Conservation (phyloP, 2,113 vertebrate genomes). For the Cromileptes altivelis region DNA sequence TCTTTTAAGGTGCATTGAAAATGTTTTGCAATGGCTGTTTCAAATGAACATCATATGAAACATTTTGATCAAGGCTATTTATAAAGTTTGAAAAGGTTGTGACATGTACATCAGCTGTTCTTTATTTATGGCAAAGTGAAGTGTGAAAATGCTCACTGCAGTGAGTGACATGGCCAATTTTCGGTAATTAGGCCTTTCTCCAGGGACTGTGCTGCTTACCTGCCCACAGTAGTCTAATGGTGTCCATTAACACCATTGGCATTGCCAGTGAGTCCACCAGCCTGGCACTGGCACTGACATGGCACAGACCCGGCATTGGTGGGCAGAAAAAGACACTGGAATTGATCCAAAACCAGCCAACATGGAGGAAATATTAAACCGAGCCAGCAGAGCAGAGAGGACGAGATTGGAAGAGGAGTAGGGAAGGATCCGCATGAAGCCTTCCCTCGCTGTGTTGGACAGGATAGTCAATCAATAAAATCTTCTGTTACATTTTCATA, state of each 20-base stretch:
- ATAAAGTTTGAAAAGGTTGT: background rate
- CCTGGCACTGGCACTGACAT: slow-evolving; percentile 36
- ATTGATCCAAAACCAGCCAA: slow-evolving; percentile 34
- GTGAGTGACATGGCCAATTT: slow-evolving; percentile 27
- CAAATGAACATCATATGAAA: background rate
- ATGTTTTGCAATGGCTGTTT: background rate
- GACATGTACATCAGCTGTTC: slow-evolving; percentile 36
- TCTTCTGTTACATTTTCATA: slow-evolving; percentile 44
- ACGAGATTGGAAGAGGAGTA: slow-evolving; percentile 6
- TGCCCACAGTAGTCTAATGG: slow-evolving; percentile 59
- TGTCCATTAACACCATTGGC: slow-evolving; percentile 67
- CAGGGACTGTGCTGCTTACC: slow-evolving; percentile 50
- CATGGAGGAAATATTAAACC: slow-evolving; percentile 49
- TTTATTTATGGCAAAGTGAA: slow-evolving; percentile 48
- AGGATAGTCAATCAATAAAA: slow-evolving; percentile 49
- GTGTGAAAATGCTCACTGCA: slow-evolving; percentile 37
- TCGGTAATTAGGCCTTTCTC: slow-evolving; percentile 53
- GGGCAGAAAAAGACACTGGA: slow-evolving; percentile 45
- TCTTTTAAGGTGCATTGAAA: background rate
- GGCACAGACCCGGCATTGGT: slow-evolving; percentile 31
- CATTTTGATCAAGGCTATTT: background rate
- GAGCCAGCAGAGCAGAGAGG: slow-evolving; percentile 27
- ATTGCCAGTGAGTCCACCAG: slow-evolving; percentile 52
- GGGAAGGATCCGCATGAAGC: slow-evolving; percentile 45
- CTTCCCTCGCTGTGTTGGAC: slow-evolving; percentile 26